Percentiles rank a stretch among this genome's conserved stretches.
Conservation (phyloP, 2,113 vertebrate species). For the Myotis yumanensis region DNA sequence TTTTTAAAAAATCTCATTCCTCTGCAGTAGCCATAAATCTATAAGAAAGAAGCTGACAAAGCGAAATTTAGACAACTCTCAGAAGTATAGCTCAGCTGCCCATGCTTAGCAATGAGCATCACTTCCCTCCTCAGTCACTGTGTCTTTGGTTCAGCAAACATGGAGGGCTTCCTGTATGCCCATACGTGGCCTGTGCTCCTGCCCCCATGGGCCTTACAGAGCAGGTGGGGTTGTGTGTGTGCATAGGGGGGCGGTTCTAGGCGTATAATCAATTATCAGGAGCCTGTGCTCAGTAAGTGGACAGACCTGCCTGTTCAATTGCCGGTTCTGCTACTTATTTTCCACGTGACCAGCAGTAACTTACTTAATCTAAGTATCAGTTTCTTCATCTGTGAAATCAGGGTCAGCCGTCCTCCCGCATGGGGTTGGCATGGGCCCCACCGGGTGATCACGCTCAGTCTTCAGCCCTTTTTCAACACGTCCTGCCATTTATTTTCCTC, state of each 20-base stretch:
- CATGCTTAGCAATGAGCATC: neutral
- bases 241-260: too few relatives aligned
- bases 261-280: neutral
- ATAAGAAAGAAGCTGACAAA: neutral
- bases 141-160: neutral
- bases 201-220: neutral
- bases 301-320: neutral
- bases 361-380: conserved; percentile 35
- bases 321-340: conserved; percentile 20
- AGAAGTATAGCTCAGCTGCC: neutral
- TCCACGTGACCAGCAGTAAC: neutral
- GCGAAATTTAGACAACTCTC: neutral
- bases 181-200: too few relatives aligned
- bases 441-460: neutral
- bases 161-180: neutral
- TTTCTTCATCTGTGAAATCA: conserved; percentile 20
- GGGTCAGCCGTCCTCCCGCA: neutral
- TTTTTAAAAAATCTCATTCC: neutral
- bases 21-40: neutral
- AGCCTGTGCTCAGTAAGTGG: neutral
- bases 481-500: neutral
- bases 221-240: neutral
- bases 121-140: neutral
- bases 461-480: neutral
- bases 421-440: neutral